A percentile compares a stretch with the other conserved stretches of the same genome.
These are phyloP conservation scores for Charanyca ferruginea DNA, from an alignment of 2,888 invertebrate species.

Conservation along the genomic window DNA sequence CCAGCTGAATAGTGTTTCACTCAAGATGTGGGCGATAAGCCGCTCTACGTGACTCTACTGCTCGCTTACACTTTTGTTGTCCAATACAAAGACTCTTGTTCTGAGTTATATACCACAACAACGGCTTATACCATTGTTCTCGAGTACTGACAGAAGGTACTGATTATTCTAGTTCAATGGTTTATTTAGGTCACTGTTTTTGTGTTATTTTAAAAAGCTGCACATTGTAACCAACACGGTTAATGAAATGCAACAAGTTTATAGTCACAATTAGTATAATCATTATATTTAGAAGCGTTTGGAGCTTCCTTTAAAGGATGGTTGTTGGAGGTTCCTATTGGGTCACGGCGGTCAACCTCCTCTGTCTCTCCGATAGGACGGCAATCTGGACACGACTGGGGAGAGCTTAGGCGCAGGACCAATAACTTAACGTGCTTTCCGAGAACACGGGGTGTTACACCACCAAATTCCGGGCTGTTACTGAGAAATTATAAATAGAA, in stretches of 20 bases:
- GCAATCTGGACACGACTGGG: too few relatives aligned
- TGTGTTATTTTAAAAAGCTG: background rate
- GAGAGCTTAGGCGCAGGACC: too few relatives aligned
- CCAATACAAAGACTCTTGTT: constrained; percentile 12
- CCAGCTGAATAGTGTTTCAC: constrained; percentile 6
- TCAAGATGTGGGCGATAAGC: constrained; percentile 6
- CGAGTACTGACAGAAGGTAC: background rate
- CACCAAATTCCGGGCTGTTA: too few relatives aligned
- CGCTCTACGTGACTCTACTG: constrained; percentile 18
- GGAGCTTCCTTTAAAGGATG: too few relatives aligned
- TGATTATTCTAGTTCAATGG: background rate
- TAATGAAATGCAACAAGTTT: background rate
- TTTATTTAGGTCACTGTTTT: constrained; percentile 3
- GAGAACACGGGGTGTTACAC: too few relatives aligned
- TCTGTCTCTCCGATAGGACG: too few relatives aligned
- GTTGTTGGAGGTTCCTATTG: too few relatives aligned
- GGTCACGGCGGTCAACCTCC: too few relatives aligned
- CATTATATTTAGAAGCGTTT: too few relatives aligned
- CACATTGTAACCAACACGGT: background rate
- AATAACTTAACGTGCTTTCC: too few relatives aligned
- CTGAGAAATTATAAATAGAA: too few relatives aligned
- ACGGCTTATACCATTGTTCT: background rate
- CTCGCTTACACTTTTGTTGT: constrained; percentile 1
- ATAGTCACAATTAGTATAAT: too few relatives aligned
- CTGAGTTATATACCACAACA: constrained; percentile 1